Evolutionary conservation across 2,113 vertebrate genomes (phyloP).

Genomic region (Syngnathus scovelli): DNA sequence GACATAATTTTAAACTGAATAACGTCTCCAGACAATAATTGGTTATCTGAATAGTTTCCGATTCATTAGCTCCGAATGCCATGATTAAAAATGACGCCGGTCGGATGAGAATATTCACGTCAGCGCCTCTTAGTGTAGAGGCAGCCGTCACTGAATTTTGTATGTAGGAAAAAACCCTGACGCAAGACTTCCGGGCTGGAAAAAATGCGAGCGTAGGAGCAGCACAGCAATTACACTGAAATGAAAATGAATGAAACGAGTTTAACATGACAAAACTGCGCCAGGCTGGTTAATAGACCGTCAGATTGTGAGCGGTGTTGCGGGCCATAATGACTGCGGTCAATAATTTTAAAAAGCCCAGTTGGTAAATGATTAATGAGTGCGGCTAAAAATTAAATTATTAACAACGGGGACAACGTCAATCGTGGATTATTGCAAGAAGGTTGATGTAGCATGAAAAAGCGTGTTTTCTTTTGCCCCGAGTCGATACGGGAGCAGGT

Average conservation of each 20-base stretch:
- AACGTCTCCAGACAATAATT: too few relatives aligned
- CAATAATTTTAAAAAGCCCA: constrained; percentile 55
- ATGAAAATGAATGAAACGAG: background rate
- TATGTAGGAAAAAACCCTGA: too few relatives aligned
- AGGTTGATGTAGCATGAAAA: background rate
- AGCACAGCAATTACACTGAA: background rate
- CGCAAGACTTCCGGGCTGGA: background rate
- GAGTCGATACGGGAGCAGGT: background rate
- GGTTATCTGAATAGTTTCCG: too few relatives aligned
- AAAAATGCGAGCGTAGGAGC: background rate
- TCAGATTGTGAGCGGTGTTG: constrained; percentile 53
- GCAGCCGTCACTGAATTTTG: too few relatives aligned
- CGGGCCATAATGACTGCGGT: constrained; percentile 53
- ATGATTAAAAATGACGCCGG: too few relatives aligned
- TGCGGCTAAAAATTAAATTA: constrained; percentile 42
- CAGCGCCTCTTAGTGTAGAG: too few relatives aligned
- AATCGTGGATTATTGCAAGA: constrained; percentile 18
- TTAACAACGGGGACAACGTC: constrained; percentile 27
- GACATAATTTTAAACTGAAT: too few relatives aligned
- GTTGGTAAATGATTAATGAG: constrained; percentile 65
- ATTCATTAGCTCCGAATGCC: too few relatives aligned
- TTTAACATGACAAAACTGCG: constrained; percentile 2
- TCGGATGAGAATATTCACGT: too few relatives aligned
- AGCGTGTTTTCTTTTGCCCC: background rate
- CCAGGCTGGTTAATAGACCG: constrained; percentile 58